Conservation (phyloP, 2,113 vertebrate species). For the Pyrgilauda ruficollis region DNA sequence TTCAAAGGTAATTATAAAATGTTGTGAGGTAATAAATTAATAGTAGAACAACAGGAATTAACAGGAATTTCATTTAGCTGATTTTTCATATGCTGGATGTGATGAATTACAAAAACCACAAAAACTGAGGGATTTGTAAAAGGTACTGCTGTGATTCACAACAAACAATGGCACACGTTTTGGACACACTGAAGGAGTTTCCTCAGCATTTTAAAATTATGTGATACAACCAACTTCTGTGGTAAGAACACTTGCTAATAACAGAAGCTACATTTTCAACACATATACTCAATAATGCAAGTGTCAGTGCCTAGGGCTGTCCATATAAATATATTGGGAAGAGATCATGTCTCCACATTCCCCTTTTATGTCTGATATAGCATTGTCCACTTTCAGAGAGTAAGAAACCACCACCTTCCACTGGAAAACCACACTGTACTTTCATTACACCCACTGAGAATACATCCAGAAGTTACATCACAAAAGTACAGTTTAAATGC, state of each 20-base stretch:
- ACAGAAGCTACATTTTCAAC: neutral
- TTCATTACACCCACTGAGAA: neutral
- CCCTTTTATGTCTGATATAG: neutral
- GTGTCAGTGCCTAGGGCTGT: neutral
- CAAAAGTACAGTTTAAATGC: neutral
- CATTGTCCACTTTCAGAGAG: neutral
- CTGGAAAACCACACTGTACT: neutral
- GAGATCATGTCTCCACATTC: neutral
- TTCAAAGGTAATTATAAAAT: neutral
- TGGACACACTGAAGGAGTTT: neutral
- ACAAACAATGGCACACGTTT: neutral
- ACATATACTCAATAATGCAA: neutral
- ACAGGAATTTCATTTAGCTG: neutral
- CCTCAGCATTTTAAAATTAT: neutral
- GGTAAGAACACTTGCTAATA: neutral
- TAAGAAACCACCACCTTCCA: neutral
- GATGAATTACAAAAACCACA: neutral
- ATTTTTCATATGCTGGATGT: neutral
- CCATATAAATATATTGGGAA: neutral
- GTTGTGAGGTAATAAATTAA: neutral
- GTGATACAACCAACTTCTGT: neutral
- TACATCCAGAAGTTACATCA: neutral
- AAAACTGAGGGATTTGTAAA: neutral
- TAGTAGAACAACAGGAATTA: neutral
- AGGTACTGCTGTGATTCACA: neutral